These are phyloP conservation scores for rabbit (Oryctolagus cuniculus) DNA, from an alignment of 2,113 vertebrate genomes.

Conservation along the genomic window mOryCun1.1 NC_091445.1:88382501-88383000, in stretches of 20 bases:
- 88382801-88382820: not conserved
- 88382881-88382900: constrained; percentile 36
- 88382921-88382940: not conserved
- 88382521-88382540: not conserved
- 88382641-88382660: not conserved
- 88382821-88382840: not conserved
- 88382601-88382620: not conserved
- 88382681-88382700: not conserved
- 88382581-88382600: not conserved
- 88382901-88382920: not conserved
- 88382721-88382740: not conserved
- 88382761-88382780: not conserved
- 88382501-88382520: not conserved
- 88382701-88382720: not conserved
- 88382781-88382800: not conserved
- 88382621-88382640: not conserved
- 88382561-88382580: not conserved
- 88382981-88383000: not conserved
- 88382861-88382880: not conserved
- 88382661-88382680: not conserved
- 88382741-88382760: not conserved
- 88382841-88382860: not conserved
- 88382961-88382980: not conserved
- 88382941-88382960: not conserved
- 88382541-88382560: not conserved